Evolutionary conservation across 2,888 invertebrate genomes (phyloP), one percentile per base, ranked within the genome.

Genomic region (Torymus texanus): DNA sequence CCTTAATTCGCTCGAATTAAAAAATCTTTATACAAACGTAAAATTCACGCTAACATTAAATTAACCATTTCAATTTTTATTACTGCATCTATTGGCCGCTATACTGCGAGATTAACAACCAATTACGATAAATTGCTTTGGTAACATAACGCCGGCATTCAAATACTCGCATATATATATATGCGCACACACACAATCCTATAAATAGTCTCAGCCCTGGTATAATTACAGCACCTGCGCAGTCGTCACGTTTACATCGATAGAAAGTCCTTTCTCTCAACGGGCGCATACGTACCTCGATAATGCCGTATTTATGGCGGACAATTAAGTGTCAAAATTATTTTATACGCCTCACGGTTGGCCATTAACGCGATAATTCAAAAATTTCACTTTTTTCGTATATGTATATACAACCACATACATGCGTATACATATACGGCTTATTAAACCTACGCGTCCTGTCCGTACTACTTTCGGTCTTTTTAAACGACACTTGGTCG

Each of bases 321-420:
- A 67, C 70, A 81, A 81, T 81, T 81, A 81, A 81, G 56, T 76
- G 78, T 81, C 78, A 75, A 76, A 79, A 79, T 72, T 75, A 72
- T 72, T 71, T 75, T 74, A 70, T 74, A 41, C 58, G 50, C 50
- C 21, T 41, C 56, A n/a, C 21, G 10, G 56, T 0, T 1, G 56
- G 41, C 67, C 66, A 24, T 79, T 65, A 75, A 24, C 21, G 50
- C 50, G 61, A 66, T 71, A 65, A 71, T 79, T 75, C 29, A 18
- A 65, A 73, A 79, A 73, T 79, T 79, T 81, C 76, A 81, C 76
- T 78, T 78, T 81, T 75, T 55, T 67, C 55, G 71, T 41, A 58
- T 41, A 58, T 16, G 21, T 14, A 14, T 4, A 41, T 14, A 14
- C 10, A 13, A 5, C 41, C 41, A 41, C 8, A 8, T 8, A 3